phyloP scores from a whole-genome alignment of 2,888 invertebrate species.

The Iselma pallidipennis region DNA sequence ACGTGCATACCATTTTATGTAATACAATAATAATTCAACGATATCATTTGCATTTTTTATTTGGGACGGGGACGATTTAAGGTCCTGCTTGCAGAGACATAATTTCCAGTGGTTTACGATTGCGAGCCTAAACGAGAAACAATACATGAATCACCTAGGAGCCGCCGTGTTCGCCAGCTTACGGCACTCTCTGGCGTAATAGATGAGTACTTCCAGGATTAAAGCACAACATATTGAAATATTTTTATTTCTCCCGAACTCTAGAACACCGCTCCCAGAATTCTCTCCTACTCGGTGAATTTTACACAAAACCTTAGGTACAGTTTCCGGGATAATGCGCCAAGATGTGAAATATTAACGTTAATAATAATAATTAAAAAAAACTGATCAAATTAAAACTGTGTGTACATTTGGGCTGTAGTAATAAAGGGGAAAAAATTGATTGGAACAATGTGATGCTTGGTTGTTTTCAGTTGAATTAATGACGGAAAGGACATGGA shows the following conservation, averaged over 20 bases:
- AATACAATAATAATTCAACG: constrained; percentile 36
- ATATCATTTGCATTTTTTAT: constrained; percentile 48
- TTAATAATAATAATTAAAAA: constrained; percentile 38
- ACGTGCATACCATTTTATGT: too few species aligned
- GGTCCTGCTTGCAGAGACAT: constrained; percentile 47
- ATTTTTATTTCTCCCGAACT: constrained; percentile 50
- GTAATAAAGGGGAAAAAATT: background rate
- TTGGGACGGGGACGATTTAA: constrained; percentile 41
- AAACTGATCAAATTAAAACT: constrained; percentile 2
- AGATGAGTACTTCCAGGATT: constrained; percentile 57
- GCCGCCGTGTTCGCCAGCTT: constrained; percentile 36
- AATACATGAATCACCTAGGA: constrained; percentile 56
- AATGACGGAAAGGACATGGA: constrained; percentile 48
- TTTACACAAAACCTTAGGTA: constrained; percentile 47
- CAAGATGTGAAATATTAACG: too few species aligned
- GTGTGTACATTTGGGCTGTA: too few species aligned
- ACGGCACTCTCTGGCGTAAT: constrained; percentile 43
- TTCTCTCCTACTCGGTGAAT: constrained; percentile 40
- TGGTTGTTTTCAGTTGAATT: constrained; percentile 37
- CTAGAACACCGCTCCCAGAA: constrained; percentile 16
- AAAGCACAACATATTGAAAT: constrained; percentile 57
- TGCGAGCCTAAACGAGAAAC: constrained; percentile 54
- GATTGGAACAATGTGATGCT: background rate
- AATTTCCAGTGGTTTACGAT: constrained; percentile 55
- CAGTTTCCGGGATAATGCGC: too few species aligned